Evolutionary conservation across 2,888 invertebrate species (phyloP), one percentile per base, ranked within the genome.

Genomic region (Drosophila anceps): DNA sequence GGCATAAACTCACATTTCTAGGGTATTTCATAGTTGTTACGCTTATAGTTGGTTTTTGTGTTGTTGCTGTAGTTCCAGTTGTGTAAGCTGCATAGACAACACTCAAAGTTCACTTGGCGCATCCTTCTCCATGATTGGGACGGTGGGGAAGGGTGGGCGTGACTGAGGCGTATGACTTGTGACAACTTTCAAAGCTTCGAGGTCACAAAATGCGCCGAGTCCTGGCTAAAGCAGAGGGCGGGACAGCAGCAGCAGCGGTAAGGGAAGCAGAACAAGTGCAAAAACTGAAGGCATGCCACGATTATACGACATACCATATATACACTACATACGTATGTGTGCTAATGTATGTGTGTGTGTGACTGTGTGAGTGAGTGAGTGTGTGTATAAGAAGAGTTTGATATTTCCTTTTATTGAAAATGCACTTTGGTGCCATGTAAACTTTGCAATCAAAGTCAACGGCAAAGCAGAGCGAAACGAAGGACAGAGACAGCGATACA

Each of bases 351-450:
- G 27, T 58, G 60, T 59, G 53, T 61, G 39, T 37, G 29, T 61
- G 48, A 60, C 35, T 54, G n/a, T 61, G 53, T 70, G 41, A 54
- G 33, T 58, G 48, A 65, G 29, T 65, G 61, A 44, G 67, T 64
- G 68, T 69, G 43, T 65, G 64, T 63, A 37, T 62, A 51, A 24
- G 51, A 53, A 24, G 51, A 53, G 51, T 79, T 82, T 87, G 87
- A 89, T 90, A 87, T 87, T 87, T 90, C 78, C 87, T 84, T 82
- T 90, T 87, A 90, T 88, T 88, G 90, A 88, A 88, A 89, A 88
- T 88, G 90, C 87, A 90, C 90, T 90, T 89, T 89, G 91, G 88
- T 90, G 84, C 90, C 91, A 90, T 88, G 90, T 90, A 88, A 88
- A 88, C 79, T 88, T 88, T 91, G 84, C 91, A 88, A 88, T 90